phyloP scores from a whole-genome alignment of 2,113 vertebrate species.

The Ophthalmolycus amberensis region DNA sequence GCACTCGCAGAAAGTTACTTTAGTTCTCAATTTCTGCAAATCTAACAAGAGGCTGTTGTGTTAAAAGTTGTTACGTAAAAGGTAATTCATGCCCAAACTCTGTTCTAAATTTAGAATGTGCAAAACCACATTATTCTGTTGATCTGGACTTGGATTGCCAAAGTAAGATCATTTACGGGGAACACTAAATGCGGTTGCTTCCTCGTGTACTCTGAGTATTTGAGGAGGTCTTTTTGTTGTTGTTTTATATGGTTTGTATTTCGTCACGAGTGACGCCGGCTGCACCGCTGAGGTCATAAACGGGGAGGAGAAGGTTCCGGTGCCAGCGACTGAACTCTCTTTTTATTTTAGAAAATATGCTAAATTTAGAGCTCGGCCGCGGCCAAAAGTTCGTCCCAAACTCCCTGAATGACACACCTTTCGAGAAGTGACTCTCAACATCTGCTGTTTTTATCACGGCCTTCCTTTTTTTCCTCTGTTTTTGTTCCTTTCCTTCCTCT shows the following conservation, averaged over 20 bases:
- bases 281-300: constrained; percentile 73
- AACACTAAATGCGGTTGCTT: constrained; percentile 60
- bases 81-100: background rate
- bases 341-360: constrained; percentile 78
- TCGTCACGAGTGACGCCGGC: constrained; percentile 80
- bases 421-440: constrained; percentile 75
- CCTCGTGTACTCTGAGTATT: constrained; percentile 58
- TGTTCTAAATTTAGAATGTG: constrained; percentile 52
- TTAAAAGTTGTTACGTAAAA: constrained; percentile 34
- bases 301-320: constrained; percentile 56
- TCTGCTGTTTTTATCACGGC: constrained; percentile 76
- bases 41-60: background rate
- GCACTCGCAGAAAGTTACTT: background rate
- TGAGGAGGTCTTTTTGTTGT: constrained; percentile 70
- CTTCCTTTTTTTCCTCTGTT: constrained; percentile 42
- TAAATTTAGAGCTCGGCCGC: constrained; percentile 76
- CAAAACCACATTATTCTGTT: constrained; percentile 28
- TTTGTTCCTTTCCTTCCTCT: constrained; percentile 43
- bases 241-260: constrained; percentile 76
- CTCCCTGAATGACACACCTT: constrained; percentile 78
- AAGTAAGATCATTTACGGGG: constrained; percentile 52
- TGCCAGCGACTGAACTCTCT: constrained; percentile 74
- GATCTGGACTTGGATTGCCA: constrained; percentile 17
- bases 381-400: constrained; percentile 69
- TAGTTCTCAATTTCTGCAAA: background rate